Conservation (phyloP, 2,797 vertebrate genomes). For the Smutsia gigantea region DNA sequence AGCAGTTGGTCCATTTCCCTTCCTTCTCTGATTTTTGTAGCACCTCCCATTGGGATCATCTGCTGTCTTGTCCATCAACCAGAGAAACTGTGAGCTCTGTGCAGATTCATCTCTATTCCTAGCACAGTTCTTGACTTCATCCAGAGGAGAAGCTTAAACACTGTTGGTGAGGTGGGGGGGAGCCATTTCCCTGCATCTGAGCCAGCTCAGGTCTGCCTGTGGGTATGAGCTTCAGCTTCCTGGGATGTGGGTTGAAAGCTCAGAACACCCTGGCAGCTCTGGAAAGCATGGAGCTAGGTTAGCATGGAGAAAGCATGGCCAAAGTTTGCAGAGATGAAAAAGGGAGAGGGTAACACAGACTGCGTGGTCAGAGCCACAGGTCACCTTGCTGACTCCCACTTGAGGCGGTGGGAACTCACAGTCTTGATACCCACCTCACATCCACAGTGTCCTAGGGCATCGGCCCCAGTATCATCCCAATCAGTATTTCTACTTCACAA, state of each 20-base stretch:
- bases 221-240: background rate
- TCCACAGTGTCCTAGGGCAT: rapidly evolving
- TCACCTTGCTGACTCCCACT: background rate
- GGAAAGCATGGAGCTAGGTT: background rate
- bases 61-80: background rate
- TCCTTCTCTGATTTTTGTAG: background rate
- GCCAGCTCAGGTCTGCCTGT: background rate
- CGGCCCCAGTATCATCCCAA: background rate
- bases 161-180: background rate
- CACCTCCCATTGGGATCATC: background rate
- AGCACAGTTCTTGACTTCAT: background rate
- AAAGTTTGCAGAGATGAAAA: background rate
- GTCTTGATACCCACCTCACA: background rate
- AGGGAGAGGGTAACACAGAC: background rate
- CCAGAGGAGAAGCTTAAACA: background rate
- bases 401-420: background rate
- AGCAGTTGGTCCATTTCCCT: background rate
- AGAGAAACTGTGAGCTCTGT: background rate
- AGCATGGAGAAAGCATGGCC: background rate
- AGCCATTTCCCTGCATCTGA: background rate
- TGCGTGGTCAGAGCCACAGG: background rate
- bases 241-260: background rate
- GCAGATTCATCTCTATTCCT: background rate
- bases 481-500: background rate
- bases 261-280: background rate